Evolutionary conservation across 1,140 invertebrate genomes (phyloP), one percentile per base, ranked within the genome.

Genomic region (Ostrea denselamellosa): DNA sequence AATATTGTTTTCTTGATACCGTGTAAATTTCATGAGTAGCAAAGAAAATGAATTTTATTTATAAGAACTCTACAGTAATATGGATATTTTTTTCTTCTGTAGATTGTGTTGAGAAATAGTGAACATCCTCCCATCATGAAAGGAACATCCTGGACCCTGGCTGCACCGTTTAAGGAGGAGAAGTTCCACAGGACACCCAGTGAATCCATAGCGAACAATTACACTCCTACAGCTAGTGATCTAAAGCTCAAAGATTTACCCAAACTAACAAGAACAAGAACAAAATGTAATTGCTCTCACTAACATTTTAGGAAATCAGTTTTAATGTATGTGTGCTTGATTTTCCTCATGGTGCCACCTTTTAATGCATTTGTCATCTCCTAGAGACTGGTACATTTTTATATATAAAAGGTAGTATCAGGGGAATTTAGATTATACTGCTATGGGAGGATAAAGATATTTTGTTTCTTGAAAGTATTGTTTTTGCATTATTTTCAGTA

Each of bases 181-280:
- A 94, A 93, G 89, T 93, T 90, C 87, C 93, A 93, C 87, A 94
- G 95, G 17, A 96, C 96, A 88, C 97, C 97, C 5, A 96, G 95
- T 65, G 96, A 97, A 94, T 96, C 95, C 65, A 97, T 97, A 84
- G 96, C 95, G 83, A 96, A 95, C 90, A 95, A 94, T 88, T 97
- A 96, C 90, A 96, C 95, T 4, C 96, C 96, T n/a, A 91, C 93
- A 83, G 95, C 95, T 0, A 94, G 94, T 44, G 92, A 95, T 88
- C 93, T 96, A 71, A 95, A 95, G 88, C 92, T 96, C 28, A 94
- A 94, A 91, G 95, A 95, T 90, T 89, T 96, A 62, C 94, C 95
- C 53, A 96, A 95, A 90, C 91, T 93, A 34, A 91, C 89, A 85
- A 90, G 92, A 91, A 83, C 87, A 25, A 93, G 91, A 90, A 90